These are phyloP conservation scores for Anthopleura sola DNA, from an alignment of 64 coral and sea anemone species.

Conservation along the genomic window DNA sequence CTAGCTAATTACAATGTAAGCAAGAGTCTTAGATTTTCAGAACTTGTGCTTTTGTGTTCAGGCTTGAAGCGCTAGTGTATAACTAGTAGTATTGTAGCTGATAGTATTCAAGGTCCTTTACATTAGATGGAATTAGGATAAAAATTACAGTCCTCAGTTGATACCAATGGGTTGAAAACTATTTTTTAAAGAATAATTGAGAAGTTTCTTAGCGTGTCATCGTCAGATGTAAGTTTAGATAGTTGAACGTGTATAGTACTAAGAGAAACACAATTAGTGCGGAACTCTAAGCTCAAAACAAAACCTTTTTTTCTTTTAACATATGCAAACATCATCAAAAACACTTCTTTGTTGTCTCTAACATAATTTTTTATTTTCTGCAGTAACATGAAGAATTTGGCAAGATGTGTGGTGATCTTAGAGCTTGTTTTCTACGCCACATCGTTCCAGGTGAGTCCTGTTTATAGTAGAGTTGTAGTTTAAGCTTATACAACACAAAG, in stretches of 20 bases:
- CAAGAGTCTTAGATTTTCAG: not conserved
- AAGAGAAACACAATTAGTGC: not conserved
- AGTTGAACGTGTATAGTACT: not conserved
- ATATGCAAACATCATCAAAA: not conserved
- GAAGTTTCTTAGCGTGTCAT: not conserved
- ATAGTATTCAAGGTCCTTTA: not conserved
- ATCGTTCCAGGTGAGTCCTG: not conserved
- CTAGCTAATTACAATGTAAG: constrained; percentile 33
- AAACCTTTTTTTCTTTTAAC: not conserved
- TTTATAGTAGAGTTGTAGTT: not conserved
- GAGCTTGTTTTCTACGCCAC: not conserved
- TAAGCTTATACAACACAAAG: not conserved
- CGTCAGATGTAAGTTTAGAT: not conserved
- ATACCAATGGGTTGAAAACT: not conserved
- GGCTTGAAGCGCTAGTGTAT: not conserved
- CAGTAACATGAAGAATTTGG: constrained; percentile 1
- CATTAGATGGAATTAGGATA: not conserved
- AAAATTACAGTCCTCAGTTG: not conserved
- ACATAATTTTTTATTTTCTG: not conserved
- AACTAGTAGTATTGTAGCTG: not conserved
- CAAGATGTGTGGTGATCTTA: not conserved
- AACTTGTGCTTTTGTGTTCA: not conserved
- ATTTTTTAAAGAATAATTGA: not conserved
- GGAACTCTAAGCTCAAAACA: not conserved
- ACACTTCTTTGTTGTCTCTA: not conserved